Evolutionary conservation across 2,113 vertebrate genomes (phyloP), one percentile per base, ranked within the genome.

Genomic region (Ciconia maguari): DNA sequence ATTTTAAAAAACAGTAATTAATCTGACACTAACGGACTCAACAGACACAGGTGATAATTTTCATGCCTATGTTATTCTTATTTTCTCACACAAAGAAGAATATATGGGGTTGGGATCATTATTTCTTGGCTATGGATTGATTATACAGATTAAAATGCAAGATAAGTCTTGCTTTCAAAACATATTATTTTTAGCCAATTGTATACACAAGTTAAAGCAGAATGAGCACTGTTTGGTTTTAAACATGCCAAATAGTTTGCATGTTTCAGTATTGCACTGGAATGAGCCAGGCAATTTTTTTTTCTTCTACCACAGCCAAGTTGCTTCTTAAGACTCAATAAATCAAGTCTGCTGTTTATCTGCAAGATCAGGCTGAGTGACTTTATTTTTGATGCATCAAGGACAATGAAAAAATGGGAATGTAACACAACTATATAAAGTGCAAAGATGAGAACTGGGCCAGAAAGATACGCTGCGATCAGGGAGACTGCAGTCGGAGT

Each of bases 401-500:
- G 61, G 42, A 27, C 69, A 57, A 13, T 2, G 5, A 20, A 89
- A 93, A 83, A n/a, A 18, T 5, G 0, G 7, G 10, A 83, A 49
- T 9, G 3, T 25, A 52, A 36, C 7, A 18, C 7, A 65, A 11
- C 27, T 11, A 12, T 5, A 26, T 29, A 0, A 70, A 90, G 14
- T 11, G 18, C 34, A 83, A 54, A 54, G 32, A 34, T 24, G 14
- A 85, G 58, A 94, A 48, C 8, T 12, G 22, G 6, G 10, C 20
- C 24, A 1, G 32, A 38, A 88, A 71, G 48, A 14, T 25, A 10
- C 1, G 1, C n/a, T 18, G 18, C 0, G 0, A n/a, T 3, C 7
- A 14, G 27, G 8, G 29, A 41, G 7, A 18, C 16, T 16, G 10
- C 21, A 55, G 19, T 6, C 4, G 2, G 36, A 52, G 52, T 7